Percentiles rank a stretch among this genome's conserved stretches.
Evolutionary conservation across 2,888 invertebrate genomes (phyloP).

Genomic region (Rhabditoides inermis): DNA sequence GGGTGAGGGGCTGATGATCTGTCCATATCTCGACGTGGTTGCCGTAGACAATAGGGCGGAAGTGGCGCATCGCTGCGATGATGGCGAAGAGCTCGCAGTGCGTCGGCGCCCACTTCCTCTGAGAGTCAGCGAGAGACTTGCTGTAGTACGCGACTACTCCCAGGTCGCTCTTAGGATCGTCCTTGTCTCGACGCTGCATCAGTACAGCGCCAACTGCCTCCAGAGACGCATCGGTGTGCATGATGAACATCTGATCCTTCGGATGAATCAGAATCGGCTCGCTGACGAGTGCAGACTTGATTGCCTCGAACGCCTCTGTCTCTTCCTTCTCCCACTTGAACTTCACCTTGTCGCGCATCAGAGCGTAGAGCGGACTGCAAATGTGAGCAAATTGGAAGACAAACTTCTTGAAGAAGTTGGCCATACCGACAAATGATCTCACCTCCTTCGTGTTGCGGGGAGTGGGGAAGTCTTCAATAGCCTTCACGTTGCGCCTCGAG

Average conservation of each 20-base stretch:
- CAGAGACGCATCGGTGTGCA: conserved; percentile 32
- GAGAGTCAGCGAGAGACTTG: conserved; percentile 17
- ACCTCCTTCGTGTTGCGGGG: conserved; percentile 19
- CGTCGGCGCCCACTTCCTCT: conserved; percentile 27
- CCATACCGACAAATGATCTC: conserved; percentile 23
- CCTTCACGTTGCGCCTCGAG: conserved; percentile 9
- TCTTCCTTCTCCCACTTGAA: conserved; percentile 6
- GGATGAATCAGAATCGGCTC: conserved; percentile 10
- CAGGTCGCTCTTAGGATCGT: conserved; percentile 7
- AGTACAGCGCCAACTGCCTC: conserved; percentile 37
- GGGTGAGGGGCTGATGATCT: conserved; percentile 15
- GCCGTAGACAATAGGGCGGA: conserved; percentile 8
- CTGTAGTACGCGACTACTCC: conserved; percentile 33
- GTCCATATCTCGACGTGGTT: conserved; percentile 6
- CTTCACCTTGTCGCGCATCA: conserved; percentile 3
- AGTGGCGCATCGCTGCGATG: conserved; percentile 19
- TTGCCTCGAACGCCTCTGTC: conserved; percentile 2
- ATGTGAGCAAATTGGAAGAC: conserved; percentile 5
- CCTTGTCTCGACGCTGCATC: conserved; percentile 13
- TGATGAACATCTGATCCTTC: conserved; percentile 14
- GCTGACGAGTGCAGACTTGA: not conserved
- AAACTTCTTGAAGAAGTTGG: conserved; percentile 13
- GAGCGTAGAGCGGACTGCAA: conserved; percentile 5
- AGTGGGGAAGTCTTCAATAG: conserved; percentile 11
- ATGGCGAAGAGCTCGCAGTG: conserved; percentile 32